A percentile compares a stretch with the other conserved stretches of the same genome.
Conservation (phyloP, 2,113 vertebrate genomes). For the Catharus bicknelli region DNA sequence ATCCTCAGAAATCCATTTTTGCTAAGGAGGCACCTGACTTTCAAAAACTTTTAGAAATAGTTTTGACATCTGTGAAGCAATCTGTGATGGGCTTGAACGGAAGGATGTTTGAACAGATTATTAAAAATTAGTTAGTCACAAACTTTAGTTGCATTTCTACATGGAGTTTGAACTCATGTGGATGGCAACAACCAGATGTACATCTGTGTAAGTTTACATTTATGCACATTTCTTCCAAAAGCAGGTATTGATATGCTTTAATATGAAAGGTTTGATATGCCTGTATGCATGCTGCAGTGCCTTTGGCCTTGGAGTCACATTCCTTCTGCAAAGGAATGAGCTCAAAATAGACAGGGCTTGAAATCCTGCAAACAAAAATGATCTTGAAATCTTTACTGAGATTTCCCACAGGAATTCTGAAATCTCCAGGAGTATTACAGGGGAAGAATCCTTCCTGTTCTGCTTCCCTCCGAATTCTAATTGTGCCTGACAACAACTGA, state of each 20-base stretch:
- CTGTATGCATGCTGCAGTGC: background rate
- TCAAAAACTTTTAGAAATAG: background rate
- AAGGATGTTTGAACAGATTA: background rate
- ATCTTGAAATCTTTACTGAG: background rate
- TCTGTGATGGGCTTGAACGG: background rate
- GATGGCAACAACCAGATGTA: background rate
- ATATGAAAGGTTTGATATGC: background rate
- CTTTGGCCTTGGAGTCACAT: background rate
- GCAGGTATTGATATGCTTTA: background rate
- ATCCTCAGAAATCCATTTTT: background rate
- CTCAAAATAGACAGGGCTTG: background rate
- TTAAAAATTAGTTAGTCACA: background rate
- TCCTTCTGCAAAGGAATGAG: background rate
- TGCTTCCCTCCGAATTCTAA: background rate
- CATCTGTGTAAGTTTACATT: background rate
- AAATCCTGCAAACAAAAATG: background rate
- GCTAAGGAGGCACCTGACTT: background rate
- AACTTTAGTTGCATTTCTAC: background rate
- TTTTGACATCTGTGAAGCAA: background rate
- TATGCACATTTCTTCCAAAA: background rate
- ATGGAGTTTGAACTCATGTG: background rate
- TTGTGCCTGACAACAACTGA: background rate
- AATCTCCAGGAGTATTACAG: background rate
- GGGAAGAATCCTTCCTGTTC: background rate
- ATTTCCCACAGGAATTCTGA: background rate